Percentiles rank a stretch among this genome's conserved stretches.
These are phyloP conservation scores for Sebastes miniatus DNA, from an alignment of 2,797 vertebrate species.

Conservation along the genomic window DNA sequence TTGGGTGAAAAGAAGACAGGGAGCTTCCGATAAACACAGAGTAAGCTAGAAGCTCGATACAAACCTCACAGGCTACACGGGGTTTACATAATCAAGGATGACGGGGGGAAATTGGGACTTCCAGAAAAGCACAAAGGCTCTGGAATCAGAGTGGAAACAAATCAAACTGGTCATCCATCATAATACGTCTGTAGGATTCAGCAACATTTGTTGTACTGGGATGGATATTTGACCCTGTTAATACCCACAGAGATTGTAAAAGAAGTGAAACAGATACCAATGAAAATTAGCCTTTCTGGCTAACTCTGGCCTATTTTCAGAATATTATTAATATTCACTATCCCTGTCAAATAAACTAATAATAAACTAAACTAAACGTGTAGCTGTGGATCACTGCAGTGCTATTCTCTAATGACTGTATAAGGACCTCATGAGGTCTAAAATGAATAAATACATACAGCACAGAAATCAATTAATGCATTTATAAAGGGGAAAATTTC, in stretches of 20 bases:
- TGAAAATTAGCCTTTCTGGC: background rate
- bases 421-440: background rate
- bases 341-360: background rate
- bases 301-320: background rate
- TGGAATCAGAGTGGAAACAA: slow-evolving; percentile 33
- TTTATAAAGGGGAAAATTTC: background rate
- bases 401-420: background rate
- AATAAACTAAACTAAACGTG: background rate
- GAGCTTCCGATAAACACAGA: slow-evolving; percentile 41
- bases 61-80: slow-evolving; percentile 26
- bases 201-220: background rate
- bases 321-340: background rate
- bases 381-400: background rate
- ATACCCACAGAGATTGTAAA: background rate
- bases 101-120: slow-evolving; percentile 36
- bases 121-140: slow-evolving; percentile 26
- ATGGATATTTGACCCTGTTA: slow-evolving; percentile 14
- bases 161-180: slow-evolving; percentile 33
- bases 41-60: slow-evolving; percentile 4
- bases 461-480: background rate
- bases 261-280: background rate
- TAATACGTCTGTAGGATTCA: background rate
- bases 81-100: slow-evolving; percentile 62
- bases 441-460: background rate
- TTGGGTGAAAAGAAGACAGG: slow-evolving; percentile 30